These are phyloP conservation scores for Probaryconus sp. DNA, from an alignment of 1,140 invertebrate genomes.

Conservation along the genomic window DNA sequence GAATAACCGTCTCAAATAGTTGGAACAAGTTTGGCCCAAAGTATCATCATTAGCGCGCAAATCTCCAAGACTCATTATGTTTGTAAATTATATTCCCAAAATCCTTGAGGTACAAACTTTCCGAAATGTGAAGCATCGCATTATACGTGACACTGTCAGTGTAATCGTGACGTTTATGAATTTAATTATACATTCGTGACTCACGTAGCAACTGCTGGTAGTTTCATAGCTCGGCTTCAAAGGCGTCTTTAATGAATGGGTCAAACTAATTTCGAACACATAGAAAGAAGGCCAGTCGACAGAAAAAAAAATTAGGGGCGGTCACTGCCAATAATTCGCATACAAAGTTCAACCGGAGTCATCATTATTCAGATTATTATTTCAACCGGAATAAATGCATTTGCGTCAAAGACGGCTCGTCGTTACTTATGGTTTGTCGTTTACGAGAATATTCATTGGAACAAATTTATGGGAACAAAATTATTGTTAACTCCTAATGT, in stretches of 20 bases:
- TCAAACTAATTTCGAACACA: conserved; percentile 48
- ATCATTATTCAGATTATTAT: background rate
- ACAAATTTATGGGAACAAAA: too few species aligned
- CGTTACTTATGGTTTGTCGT: too few species aligned
- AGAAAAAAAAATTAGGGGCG: conserved; percentile 9
- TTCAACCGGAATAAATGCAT: too few species aligned
- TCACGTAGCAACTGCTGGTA: conserved; percentile 15
- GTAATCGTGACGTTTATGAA: conserved; percentile 50
- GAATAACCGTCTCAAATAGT: conserved; percentile 23
- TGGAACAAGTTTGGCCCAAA: conserved; percentile 10
- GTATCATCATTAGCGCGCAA: conserved; percentile 34
- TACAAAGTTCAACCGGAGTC: conserved; percentile 5
- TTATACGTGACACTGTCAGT: conserved; percentile 32
- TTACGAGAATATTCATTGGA: too few species aligned
- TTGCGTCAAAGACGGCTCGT: conserved; percentile 4
- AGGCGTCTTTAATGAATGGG: conserved; percentile 47
- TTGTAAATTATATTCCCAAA: conserved; percentile 48
- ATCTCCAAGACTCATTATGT: conserved; percentile 31
- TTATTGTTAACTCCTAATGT: too few species aligned
- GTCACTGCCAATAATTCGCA: background rate
- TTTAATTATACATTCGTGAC: conserved; percentile 53
- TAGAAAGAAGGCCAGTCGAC: conserved; percentile 11
- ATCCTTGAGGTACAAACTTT: conserved; percentile 44
- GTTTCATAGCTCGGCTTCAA: conserved; percentile 34
- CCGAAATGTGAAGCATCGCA: conserved; percentile 19